Evolutionary conservation across 2,113 vertebrate species (phyloP).

Genomic region (Ailurus styani): DNA sequence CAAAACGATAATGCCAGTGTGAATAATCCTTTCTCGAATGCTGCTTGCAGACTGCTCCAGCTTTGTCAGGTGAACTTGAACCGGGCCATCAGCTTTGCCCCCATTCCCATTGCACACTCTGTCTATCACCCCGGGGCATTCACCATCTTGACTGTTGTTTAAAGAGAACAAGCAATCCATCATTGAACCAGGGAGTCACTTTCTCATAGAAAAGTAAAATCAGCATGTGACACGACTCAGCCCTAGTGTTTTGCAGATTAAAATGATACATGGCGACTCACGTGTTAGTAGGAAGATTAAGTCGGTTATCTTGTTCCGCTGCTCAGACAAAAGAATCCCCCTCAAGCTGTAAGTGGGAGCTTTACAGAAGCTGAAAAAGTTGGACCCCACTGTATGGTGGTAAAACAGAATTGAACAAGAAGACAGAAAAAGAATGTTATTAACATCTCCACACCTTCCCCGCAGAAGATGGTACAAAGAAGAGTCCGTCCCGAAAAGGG

Average conservation of each 20-base stretch:
- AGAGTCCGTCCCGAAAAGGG: not conserved
- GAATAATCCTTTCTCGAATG: conserved; percentile 86
- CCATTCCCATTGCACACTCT: conserved; percentile 76
- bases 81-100: conserved; percentile 79
- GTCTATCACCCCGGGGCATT: conserved; percentile 85
- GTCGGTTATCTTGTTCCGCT: conserved; percentile 75
- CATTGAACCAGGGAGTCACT: conserved; percentile 80
- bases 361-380: conserved; percentile 60
- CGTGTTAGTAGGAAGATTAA: conserved; percentile 83
- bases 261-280: conserved; percentile 83
- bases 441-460: not conserved
- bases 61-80: conserved; percentile 89
- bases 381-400: not conserved
- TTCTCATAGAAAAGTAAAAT: conserved; percentile 82
- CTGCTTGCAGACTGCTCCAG: conserved; percentile 78
- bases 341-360: conserved; percentile 46
- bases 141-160: conserved; percentile 84
- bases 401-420: not conserved
- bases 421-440: conserved; percentile 3
- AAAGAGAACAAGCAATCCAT: conserved; percentile 82
- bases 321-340: conserved; percentile 77
- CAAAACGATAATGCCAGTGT: conserved; percentile 83
- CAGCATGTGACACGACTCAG: conserved; percentile 81
- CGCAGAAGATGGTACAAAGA: not conserved
- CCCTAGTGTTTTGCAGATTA: conserved; percentile 80